These are phyloP conservation scores for Listronotus oregonensis DNA, from an alignment of 1,140 invertebrate species.

Conservation along the genomic window DNA sequence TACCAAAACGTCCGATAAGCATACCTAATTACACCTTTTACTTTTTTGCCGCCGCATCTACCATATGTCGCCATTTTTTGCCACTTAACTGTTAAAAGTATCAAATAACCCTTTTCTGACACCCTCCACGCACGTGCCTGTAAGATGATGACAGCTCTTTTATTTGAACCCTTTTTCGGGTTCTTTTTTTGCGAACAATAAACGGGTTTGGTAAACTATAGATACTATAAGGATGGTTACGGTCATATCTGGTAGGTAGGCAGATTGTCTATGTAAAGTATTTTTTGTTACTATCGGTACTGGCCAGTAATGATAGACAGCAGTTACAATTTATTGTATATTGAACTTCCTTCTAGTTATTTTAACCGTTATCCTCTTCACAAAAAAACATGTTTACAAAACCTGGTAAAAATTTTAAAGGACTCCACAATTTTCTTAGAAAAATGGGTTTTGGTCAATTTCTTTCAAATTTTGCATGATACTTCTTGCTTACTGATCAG, in stretches of 20 bases:
- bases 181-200: background rate
- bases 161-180: background rate
- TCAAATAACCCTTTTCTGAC: constrained; percentile 5
- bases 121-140: constrained; percentile 4
- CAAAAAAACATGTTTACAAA: too few relatives aligned
- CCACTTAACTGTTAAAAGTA: constrained; percentile 15
- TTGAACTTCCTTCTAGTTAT: too few relatives aligned
- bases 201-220: constrained; percentile 2
- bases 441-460: too few relatives aligned
- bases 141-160: constrained; percentile 5
- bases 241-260: background rate
- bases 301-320: background rate
- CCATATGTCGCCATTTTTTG: constrained; percentile 23
- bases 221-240: background rate
- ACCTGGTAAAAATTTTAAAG: too few relatives aligned
- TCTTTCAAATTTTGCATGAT: too few relatives aligned
- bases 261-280: background rate
- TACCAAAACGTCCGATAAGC: too few relatives aligned
- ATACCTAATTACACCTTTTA: background rate
- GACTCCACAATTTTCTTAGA: too few relatives aligned
- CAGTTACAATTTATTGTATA: too few relatives aligned
- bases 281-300: constrained; percentile 11
- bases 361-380: too few relatives aligned
- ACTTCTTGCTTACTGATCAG: too few relatives aligned
- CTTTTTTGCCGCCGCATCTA: constrained; percentile 2